These are phyloP conservation scores for Acronicta aceris DNA, from an alignment of 2,888 invertebrate genomes.

Conservation along the genomic window DNA sequence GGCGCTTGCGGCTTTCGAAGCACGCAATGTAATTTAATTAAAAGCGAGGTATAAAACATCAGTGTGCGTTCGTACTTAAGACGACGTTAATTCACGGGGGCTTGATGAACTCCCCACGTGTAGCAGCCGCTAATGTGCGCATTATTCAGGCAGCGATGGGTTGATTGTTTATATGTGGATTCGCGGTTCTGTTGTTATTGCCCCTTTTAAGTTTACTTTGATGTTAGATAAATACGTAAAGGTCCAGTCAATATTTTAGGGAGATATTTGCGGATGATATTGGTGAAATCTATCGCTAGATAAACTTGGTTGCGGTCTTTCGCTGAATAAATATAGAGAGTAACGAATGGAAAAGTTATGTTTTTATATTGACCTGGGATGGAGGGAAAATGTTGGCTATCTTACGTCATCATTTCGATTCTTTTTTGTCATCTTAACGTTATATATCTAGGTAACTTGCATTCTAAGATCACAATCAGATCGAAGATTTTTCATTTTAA, in stretches of 20 bases:
- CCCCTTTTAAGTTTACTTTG: conserved; percentile 45
- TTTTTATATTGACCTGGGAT: conserved; percentile 46
- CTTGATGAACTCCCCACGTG: conserved; percentile 76
- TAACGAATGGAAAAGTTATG: conserved; percentile 18
- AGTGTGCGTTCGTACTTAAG: conserved; percentile 74
- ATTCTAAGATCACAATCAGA: too few relatives aligned
- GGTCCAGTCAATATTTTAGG: conserved; percentile 51
- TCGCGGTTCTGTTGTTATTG: conserved; percentile 60
- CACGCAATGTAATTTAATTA: conserved; percentile 85
- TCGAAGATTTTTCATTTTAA: too few relatives aligned
- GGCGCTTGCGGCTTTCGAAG: conserved; percentile 71
- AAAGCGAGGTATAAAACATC: conserved; percentile 78
- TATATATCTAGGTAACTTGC: too few relatives aligned
- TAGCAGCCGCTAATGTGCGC: conserved; percentile 70
- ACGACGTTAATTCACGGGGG: conserved; percentile 71
- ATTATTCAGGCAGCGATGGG: conserved; percentile 72
- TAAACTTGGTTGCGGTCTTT: conserved; percentile 23
- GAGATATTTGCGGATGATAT: conserved; percentile 45
- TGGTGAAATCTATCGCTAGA: conserved; percentile 40
- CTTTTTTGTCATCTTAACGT: background rate
- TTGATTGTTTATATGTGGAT: conserved; percentile 65
- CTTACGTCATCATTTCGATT: background rate
- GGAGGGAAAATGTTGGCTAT: conserved; percentile 25
- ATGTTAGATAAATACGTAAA: conserved; percentile 53
- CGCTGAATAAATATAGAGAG: conserved; percentile 24